Percentiles rank a stretch among this genome's conserved stretches.
These are phyloP conservation scores for Fundulus diaphanus DNA, from an alignment of 2,797 vertebrate species.

Conservation along the genomic window DNA sequence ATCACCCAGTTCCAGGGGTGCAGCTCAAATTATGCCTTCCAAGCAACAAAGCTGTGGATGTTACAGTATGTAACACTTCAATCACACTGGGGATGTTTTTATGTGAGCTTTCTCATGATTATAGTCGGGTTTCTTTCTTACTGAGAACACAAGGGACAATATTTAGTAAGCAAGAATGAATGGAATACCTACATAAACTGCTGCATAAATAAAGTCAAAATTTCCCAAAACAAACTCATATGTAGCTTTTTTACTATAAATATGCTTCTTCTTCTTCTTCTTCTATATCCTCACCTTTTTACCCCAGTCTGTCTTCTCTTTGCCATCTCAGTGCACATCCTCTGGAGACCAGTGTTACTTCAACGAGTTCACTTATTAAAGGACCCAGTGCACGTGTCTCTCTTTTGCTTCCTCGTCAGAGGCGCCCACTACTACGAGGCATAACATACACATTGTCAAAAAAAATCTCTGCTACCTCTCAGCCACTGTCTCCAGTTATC, in stretches of 20 bases:
- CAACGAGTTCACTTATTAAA: conserved; percentile 62
- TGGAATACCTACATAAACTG: not conserved
- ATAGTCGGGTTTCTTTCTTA: not conserved
- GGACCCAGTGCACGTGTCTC: conserved; percentile 42
- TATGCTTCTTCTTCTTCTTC: conserved; percentile 30
- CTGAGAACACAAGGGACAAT: conserved; percentile 4
- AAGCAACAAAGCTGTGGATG: not conserved
- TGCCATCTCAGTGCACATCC: conserved; percentile 15
- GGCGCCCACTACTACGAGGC: conserved; percentile 48
- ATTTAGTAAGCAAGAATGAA: conserved; percentile 1
- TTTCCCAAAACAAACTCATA: conserved; percentile 22
- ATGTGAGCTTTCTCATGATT: not conserved
- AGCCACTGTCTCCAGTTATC: conserved; percentile 70
- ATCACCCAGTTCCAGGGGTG: not conserved
- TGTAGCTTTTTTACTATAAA: conserved; percentile 21
- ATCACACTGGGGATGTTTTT: not conserved
- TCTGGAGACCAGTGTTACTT: conserved; percentile 51
- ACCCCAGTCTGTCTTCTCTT: conserved; percentile 26
- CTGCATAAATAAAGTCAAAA: conserved; percentile 8
- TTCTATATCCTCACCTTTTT: conserved; percentile 15
- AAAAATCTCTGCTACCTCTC: conserved; percentile 51
- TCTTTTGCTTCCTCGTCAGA: conserved; percentile 56
- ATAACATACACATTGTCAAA: conserved; percentile 53
- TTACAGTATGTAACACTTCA: not conserved
- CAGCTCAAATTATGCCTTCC: not conserved